Conservation (phyloP, 2,797 vertebrate species). For the Myotis vivesi region DNA sequence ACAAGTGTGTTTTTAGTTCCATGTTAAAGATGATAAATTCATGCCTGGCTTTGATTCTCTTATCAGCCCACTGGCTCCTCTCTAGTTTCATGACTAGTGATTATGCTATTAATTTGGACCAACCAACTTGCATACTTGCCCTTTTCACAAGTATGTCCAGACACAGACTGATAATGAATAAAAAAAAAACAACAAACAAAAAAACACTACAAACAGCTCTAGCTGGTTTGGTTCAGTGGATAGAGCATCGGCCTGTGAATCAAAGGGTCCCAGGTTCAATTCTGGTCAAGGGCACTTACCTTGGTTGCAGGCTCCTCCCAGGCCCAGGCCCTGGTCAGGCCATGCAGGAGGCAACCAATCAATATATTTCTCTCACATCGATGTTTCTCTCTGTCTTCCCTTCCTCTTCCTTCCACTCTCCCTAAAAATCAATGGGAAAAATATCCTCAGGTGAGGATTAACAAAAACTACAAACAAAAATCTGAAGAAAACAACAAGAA, state of each 20-base stretch:
- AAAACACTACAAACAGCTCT: background rate
- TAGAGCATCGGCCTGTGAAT: no score
- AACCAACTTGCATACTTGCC: background rate
- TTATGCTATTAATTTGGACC: background rate
- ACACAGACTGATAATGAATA: background rate
- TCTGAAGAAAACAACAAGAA: background rate
- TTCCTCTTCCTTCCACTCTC: no score
- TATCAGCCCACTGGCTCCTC: background rate
- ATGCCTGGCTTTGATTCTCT: background rate
- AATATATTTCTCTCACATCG: no score
- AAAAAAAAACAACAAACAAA: background rate
- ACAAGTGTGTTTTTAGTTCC: background rate
- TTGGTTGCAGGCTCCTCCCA: no score
- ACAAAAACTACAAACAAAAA: background rate
- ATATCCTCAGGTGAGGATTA: background rate
- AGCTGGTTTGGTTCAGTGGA: no score
- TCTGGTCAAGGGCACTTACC: no score
- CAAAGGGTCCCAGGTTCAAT: no score
- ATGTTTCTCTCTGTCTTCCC: no score
- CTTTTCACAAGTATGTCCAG: background rate
- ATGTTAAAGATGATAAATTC: background rate
- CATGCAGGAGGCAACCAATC: no score
- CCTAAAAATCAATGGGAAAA: no score
- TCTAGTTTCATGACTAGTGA: background rate
- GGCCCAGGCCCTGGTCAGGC: no score